A percentile compares a stretch with the other conserved stretches of the same genome.
phyloP scores from a whole-genome alignment of 2,113 vertebrate species.

The Pelvicachromis taeniatus region DNA sequence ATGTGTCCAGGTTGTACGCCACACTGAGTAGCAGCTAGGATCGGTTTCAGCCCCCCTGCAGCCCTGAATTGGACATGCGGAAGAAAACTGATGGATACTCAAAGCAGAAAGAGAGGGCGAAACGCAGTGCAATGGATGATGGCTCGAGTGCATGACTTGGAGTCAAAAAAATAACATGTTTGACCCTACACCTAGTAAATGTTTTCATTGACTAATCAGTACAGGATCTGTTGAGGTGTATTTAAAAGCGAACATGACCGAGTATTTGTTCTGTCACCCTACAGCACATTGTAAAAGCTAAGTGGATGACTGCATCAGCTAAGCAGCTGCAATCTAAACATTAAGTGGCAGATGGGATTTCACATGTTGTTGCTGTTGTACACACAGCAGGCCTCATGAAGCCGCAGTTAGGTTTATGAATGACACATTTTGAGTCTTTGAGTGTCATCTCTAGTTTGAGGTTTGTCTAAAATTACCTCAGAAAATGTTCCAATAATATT shows the following conservation, averaged over 20 bases:
- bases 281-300: not conserved
- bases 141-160: not conserved
- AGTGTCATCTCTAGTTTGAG: not conserved
- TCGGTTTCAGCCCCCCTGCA: not conserved
- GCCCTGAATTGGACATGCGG: not conserved
- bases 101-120: not conserved
- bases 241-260: not conserved
- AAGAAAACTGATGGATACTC: not conserved
- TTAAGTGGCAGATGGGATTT: not conserved
- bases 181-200: not conserved
- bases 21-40: not conserved
- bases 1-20: not conserved
- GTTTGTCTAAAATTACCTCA: not conserved
- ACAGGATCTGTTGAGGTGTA: not conserved
- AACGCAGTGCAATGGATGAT: not conserved
- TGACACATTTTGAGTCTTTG: not conserved
- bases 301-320: not conserved
- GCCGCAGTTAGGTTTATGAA: not conserved
- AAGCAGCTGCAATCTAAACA: not conserved
- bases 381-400: not conserved
- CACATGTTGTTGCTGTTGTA: not conserved
- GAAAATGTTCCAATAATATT: not conserved
- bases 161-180: not conserved
- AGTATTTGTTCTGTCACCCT: not conserved
- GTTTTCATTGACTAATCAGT: conserved; percentile 1